phyloP scores from a whole-genome alignment of 2,888 invertebrate genomes.

The Microplitis manilae region DNA sequence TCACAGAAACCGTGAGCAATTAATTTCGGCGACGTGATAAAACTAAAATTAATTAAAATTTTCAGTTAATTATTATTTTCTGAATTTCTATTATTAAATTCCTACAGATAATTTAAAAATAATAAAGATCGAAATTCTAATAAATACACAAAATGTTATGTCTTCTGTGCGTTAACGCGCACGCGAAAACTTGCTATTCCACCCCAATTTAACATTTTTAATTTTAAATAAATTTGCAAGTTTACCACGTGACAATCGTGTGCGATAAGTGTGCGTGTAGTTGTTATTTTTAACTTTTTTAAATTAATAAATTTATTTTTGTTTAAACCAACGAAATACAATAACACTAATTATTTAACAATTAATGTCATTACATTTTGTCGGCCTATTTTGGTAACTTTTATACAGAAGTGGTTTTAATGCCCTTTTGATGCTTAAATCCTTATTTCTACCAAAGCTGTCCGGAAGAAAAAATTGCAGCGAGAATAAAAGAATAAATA shows the following conservation, averaged over 20 bases:
- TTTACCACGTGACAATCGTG: constrained; percentile 43
- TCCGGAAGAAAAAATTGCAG: neutral
- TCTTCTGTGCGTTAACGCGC: constrained; percentile 50
- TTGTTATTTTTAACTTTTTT: constrained; percentile 25
- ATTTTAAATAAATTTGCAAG: constrained; percentile 12
- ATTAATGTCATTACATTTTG: neutral
- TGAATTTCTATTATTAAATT: neutral
- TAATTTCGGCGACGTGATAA: no score
- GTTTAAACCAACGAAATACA: neutral
- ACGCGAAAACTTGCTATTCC: constrained; percentile 38
- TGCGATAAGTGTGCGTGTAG: constrained; percentile 52
- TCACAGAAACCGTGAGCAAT: no score
- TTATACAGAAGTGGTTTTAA: constrained; percentile 25
- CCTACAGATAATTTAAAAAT: neutral
- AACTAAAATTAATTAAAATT: no score
- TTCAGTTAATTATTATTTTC: neutral
- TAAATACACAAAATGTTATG: constrained; percentile 38
- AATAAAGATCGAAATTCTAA: constrained; percentile 33
- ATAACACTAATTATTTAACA: neutral
- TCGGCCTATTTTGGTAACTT: no score
- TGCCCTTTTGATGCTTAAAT: constrained; percentile 26
- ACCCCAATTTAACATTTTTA: constrained; percentile 8
- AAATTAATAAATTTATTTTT: neutral
- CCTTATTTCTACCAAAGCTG: neutral
- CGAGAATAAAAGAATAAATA: neutral